These are phyloP conservation scores for Eristalinus sepulchralis DNA, from an alignment of 2,888 invertebrate genomes.

Conservation along the genomic window DNA sequence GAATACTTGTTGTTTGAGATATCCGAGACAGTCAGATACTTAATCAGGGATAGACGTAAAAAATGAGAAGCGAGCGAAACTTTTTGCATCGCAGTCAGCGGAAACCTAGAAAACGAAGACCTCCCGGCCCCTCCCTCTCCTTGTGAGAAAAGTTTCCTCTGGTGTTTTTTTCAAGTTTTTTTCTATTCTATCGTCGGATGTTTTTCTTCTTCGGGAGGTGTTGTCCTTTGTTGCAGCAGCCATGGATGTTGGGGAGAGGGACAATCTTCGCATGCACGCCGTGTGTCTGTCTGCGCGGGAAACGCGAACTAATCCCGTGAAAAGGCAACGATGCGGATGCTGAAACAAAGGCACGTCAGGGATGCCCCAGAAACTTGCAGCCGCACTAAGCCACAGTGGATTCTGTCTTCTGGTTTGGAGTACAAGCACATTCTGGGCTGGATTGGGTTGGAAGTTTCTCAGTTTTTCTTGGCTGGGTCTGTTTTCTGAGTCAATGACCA, in stretches of 20 bases:
- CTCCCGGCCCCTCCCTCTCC: not conserved
- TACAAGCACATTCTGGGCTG: not conserved
- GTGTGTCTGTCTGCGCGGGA: not conserved
- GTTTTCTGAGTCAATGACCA: not conserved
- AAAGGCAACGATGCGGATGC: not conserved
- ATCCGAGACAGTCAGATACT: slow-evolving; percentile 9
- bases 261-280: not conserved
- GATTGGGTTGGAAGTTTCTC: not conserved
- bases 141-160: not conserved
- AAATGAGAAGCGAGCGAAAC: not conserved
- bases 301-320: not conserved
- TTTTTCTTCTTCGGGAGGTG: slow-evolving; percentile 3
- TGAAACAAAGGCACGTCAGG: not conserved
- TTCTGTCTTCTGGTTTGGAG: not conserved
- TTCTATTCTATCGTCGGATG: not conserved
- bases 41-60: slow-evolving; percentile 8
- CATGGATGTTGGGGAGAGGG: not conserved
- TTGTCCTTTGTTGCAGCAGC: slow-evolving; percentile 37
- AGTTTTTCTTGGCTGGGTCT: not conserved
- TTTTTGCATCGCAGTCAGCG: not conserved
- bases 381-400: not conserved
- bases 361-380: not conserved
- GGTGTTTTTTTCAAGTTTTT: not conserved
- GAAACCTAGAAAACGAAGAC: not conserved
- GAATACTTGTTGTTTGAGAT: slow-evolving; percentile 14